phyloP scores from a whole-genome alignment of 2,888 invertebrate genomes.

The Heterodera filipjevi region DNA sequence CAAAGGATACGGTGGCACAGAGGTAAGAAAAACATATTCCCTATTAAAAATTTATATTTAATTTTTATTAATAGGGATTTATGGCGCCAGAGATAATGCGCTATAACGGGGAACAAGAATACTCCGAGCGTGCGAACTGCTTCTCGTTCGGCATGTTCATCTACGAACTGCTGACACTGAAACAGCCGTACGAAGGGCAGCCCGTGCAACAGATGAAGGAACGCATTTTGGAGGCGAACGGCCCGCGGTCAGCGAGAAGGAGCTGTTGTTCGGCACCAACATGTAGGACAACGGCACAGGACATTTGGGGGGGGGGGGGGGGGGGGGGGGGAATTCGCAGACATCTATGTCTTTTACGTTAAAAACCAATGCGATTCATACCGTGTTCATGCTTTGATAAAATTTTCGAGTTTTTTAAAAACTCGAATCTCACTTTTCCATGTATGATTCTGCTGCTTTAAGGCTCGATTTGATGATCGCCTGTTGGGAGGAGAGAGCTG shows the following conservation, averaged over 20 bases:
- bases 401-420: too few species aligned
- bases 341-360: too few species aligned
- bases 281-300: too few species aligned
- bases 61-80: constrained; percentile 73
- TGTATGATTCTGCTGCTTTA: constrained; percentile 24
- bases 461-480: constrained; percentile 88
- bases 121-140: constrained; percentile 94
- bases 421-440: too few species aligned
- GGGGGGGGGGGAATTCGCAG: too few species aligned
- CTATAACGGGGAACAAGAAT: constrained; percentile 97
- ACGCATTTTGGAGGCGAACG: constrained; percentile 89
- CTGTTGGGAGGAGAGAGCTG: constrained; percentile 84
- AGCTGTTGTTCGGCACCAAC: constrained; percentile 23
- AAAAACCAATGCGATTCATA: too few species aligned
- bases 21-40: too few species aligned
- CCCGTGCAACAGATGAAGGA: constrained; percentile 85
- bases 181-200: constrained; percentile 92
- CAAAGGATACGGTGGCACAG: constrained; percentile 92
- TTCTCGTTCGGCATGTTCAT: constrained; percentile 98
- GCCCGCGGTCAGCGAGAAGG: constrained; percentile 83
- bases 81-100: constrained; percentile 99
- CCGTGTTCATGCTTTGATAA: too few species aligned
- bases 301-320: too few species aligned
- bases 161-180: constrained; percentile 88
- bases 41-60: too few species aligned